These are phyloP conservation scores for Scomber scombrus DNA, from an alignment of 2,113 vertebrate species.

Conservation along the genomic window DNA sequence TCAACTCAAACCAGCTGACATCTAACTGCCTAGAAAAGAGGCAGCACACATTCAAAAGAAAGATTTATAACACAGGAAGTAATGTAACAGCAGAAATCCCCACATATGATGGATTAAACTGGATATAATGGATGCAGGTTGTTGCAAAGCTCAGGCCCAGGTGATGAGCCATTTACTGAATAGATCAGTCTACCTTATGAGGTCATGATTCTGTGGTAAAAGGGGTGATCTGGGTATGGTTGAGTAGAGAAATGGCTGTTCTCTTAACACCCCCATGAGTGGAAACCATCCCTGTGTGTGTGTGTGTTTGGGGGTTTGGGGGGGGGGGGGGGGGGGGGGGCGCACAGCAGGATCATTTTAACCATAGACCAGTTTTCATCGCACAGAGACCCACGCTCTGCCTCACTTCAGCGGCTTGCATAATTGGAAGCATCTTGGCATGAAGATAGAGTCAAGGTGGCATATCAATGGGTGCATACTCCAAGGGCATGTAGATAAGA, in stretches of 20 bases:
- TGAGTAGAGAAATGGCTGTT: slow-evolving; percentile 48
- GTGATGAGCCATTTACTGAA: slow-evolving; percentile 52
- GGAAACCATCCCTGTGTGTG: slow-evolving; percentile 62
- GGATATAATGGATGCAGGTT: slow-evolving; percentile 34
- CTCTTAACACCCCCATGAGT: slow-evolving; percentile 50
- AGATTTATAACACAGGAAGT: slow-evolving; percentile 50
- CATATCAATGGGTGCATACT: slow-evolving; percentile 82
- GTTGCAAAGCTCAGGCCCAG: slow-evolving; percentile 8
- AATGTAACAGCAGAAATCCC: slow-evolving; percentile 44
- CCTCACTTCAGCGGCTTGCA: slow-evolving; percentile 84
- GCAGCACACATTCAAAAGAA: slow-evolving; percentile 17
- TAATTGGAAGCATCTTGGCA: slow-evolving; percentile 88
- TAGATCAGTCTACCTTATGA: slow-evolving; percentile 38
- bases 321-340: slow-evolving; percentile 8
- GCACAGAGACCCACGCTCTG: slow-evolving; percentile 79
- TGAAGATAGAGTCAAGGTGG: slow-evolving; percentile 86
- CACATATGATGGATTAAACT: slow-evolving; percentile 46
- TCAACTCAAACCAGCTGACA: slow-evolving; percentile 26
- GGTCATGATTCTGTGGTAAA: slow-evolving; percentile 55
- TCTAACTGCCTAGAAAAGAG: slow-evolving; percentile 15
- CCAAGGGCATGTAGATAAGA: slow-evolving; percentile 86
- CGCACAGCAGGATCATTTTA: slow-evolving; percentile 72
- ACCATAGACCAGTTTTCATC: slow-evolving; percentile 74
- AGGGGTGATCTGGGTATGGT: slow-evolving; percentile 49
- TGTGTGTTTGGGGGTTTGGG: no score